A percentile compares a stretch with the other conserved stretches of the same genome.
These are phyloP conservation scores for Trididemnum miniatum DNA, from an alignment of 23 tunicate genomes.

Conservation along the genomic window DNA sequence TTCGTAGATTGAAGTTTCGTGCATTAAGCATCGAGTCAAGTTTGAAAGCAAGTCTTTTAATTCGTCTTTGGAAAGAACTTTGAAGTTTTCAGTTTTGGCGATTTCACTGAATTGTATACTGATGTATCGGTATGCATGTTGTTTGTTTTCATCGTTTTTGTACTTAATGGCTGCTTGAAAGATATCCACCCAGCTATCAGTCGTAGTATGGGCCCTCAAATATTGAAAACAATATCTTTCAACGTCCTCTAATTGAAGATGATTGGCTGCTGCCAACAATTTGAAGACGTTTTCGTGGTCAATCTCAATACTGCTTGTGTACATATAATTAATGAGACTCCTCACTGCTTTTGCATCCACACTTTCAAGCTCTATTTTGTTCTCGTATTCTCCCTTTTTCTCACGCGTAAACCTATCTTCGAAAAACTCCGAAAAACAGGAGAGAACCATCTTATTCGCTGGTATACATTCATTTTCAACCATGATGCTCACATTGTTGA, in stretches of 20 bases:
- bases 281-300: not conserved
- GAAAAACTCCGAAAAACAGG: not conserved
- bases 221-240: not conserved
- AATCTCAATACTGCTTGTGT: not conserved
- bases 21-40: not conserved
- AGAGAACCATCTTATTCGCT: not conserved
- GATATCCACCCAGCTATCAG: not conserved
- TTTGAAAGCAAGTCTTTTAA: not conserved
- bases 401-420: not conserved
- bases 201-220: not conserved
- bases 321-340: not conserved
- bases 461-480: too few relatives aligned
- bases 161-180: not conserved
- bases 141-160: not conserved
- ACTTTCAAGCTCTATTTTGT: not conserved
- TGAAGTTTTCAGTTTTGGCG: not conserved
- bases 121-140: not conserved
- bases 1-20: not conserved
- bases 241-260: not conserved
- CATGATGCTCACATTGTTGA: not conserved
- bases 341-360: not conserved
- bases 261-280: not conserved
- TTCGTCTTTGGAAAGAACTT: not conserved
- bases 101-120: not conserved
- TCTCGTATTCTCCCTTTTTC: not conserved